A percentile compares a stretch with the other conserved stretches of the same genome.
These are phyloP conservation scores for Plebejus anna DNA, from an alignment of 2,888 invertebrate genomes.

Conservation along the genomic window DNA sequence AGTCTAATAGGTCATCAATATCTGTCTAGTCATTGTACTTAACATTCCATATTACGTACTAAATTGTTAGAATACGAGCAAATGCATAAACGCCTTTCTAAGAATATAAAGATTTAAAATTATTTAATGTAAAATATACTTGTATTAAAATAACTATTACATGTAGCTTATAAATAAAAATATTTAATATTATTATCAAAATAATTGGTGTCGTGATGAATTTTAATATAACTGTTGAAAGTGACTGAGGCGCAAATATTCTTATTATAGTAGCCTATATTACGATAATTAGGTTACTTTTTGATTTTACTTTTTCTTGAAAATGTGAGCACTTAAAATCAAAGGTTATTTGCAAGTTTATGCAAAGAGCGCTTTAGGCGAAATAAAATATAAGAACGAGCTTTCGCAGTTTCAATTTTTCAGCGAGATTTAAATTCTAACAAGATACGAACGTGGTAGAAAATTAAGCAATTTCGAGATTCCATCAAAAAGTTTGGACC, in stretches of 20 bases:
- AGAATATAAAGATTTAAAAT: not conserved
- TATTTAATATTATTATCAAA: not conserved
- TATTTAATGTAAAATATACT: not conserved
- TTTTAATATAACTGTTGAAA: not conserved
- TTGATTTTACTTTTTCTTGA: not conserved
- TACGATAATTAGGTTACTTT: not conserved
- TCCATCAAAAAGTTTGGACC: not conserved
- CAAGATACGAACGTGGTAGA: constrained; percentile 22
- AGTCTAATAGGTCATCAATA: not conserved
- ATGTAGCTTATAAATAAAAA: not conserved
- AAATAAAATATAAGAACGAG: not conserved
- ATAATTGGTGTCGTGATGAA: not conserved
- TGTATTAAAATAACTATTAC: not conserved
- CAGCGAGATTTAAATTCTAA: constrained; percentile 15
- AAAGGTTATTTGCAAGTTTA: constrained; percentile 15
- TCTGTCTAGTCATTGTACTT: not conserved
- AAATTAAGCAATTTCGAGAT: constrained; percentile 21
- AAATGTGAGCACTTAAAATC: not conserved
- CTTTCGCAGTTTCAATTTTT: not conserved
- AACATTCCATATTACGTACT: constrained; percentile 10
- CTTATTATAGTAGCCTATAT: not conserved
- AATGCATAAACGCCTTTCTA: not conserved
- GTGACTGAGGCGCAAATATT: not conserved
- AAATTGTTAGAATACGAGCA: not conserved
- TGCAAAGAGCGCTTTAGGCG: constrained; percentile 8